These are phyloP conservation scores for Scytalopus superciliaris DNA, from an alignment of 2,113 vertebrate genomes.

Conservation along the genomic window DNA sequence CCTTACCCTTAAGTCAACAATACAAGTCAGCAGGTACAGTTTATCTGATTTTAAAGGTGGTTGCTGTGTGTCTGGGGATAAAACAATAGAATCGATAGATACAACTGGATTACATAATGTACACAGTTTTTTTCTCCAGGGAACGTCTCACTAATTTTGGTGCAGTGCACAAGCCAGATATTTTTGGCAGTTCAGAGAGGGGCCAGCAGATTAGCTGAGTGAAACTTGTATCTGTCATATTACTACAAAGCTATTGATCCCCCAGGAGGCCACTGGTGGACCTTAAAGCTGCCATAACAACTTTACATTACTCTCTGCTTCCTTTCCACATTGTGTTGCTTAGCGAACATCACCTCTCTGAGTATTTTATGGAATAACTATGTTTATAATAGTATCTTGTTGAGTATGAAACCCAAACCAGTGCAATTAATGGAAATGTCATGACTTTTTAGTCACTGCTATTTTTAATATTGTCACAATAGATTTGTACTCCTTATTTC, in stretches of 20 bases:
- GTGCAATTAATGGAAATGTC: background rate
- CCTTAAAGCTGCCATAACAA: background rate
- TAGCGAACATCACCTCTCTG: background rate
- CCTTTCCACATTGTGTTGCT: background rate
- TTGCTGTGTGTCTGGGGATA: background rate
- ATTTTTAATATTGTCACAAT: background rate
- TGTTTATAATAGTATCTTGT: background rate
- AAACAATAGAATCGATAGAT: background rate
- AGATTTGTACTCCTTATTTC: background rate
- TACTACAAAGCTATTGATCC: background rate
- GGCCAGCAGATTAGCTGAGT: background rate
- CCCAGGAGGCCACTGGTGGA: background rate
- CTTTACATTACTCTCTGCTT: background rate
- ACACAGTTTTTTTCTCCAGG: background rate
- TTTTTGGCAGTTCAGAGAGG: background rate
- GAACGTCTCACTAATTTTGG: background rate
- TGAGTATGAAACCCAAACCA: background rate
- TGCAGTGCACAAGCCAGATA: background rate
- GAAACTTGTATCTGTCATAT: background rate
- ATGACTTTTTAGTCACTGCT: background rate
- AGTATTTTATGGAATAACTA: background rate
- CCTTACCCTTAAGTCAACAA: background rate
- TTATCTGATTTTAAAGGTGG: background rate
- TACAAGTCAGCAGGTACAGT: fast-evolving
- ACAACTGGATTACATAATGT: background rate